Percentiles rank a stretch among this genome's conserved stretches.
Conservation (phyloP, 2,888 invertebrate genomes). For the Doris montereyensis region DNA sequence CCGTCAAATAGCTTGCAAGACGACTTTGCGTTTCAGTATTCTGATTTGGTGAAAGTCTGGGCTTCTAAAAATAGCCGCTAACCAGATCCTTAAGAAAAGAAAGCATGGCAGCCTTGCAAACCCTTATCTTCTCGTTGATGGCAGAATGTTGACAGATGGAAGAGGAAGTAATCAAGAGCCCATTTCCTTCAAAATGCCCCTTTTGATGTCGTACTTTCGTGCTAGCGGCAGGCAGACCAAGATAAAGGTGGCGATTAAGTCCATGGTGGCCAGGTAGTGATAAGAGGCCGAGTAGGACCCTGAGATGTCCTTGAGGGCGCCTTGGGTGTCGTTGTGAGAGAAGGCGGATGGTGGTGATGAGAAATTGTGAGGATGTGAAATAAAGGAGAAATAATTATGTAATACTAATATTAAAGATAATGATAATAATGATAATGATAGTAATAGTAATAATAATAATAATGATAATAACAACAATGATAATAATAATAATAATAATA, state of each 20-base stretch:
- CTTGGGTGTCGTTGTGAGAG: neutral
- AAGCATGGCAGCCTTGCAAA: too few species aligned
- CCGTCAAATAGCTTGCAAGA: too few species aligned
- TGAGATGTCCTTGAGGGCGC: neutral
- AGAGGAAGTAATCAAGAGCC: too few species aligned
- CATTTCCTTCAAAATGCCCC: neutral
- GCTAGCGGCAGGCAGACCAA: neutral
- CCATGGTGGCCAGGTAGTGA: too few species aligned
- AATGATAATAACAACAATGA: neutral
- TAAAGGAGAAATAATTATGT: neutral
- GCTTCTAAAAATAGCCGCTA: too few species aligned
- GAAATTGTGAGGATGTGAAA: neutral
- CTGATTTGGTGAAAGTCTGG: too few species aligned
- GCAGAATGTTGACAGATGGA: too few species aligned
- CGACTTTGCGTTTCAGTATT: too few species aligned
- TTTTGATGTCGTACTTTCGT: neutral
- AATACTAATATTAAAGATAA: constrained; percentile 4
- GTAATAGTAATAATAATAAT: constrained; percentile 6
- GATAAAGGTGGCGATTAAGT: neutral
- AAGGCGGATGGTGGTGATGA: neutral
- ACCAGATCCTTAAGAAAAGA: too few species aligned
- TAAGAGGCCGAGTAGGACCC: neutral
- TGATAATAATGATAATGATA: neutral
- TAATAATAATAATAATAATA: neutral
- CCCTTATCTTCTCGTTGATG: too few species aligned